Percentiles rank a stretch among this genome's conserved stretches.
These are phyloP conservation scores for Colossoma macropomum DNA, from an alignment of 2,113 vertebrate species.

Conservation along the genomic window DNA sequence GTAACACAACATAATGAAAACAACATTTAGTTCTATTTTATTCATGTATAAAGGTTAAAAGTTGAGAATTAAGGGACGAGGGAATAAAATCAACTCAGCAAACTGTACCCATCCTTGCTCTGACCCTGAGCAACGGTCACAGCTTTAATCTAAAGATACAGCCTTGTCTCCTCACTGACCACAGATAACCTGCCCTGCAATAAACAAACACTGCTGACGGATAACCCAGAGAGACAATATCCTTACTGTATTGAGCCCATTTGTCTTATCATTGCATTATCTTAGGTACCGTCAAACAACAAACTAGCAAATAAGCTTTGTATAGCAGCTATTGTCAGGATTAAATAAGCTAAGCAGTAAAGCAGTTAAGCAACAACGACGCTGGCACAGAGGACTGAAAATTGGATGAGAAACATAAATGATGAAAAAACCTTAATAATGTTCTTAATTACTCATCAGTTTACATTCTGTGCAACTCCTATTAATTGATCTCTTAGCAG, in stretches of 20 bases:
- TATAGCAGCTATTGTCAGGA: neutral
- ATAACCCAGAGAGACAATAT: neutral
- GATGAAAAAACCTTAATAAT: too few relatives aligned
- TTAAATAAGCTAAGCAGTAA: neutral
- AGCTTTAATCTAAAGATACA: neutral
- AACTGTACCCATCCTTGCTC: neutral
- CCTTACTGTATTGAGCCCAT: neutral
- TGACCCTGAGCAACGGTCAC: neutral
- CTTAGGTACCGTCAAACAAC: neutral
- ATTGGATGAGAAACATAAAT: neutral
- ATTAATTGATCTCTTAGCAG: too few relatives aligned
- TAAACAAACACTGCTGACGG: neutral
- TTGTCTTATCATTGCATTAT: conserved; percentile 5
- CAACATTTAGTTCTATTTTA: too few relatives aligned
- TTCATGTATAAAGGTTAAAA: too few relatives aligned
- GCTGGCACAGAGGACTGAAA: neutral
- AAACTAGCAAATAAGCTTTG: neutral
- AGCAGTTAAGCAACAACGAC: neutral
- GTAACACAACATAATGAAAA: too few relatives aligned
- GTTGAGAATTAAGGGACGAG: too few relatives aligned
- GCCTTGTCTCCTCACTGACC: neutral
- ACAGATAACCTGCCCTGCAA: neutral
- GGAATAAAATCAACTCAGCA: neutral
- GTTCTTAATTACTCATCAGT: too few relatives aligned
- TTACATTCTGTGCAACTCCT: too few relatives aligned